Evolutionary conservation across 2,113 vertebrate genomes (phyloP), one percentile per base, ranked within the genome.

Genomic region (Murina feae): DNA sequence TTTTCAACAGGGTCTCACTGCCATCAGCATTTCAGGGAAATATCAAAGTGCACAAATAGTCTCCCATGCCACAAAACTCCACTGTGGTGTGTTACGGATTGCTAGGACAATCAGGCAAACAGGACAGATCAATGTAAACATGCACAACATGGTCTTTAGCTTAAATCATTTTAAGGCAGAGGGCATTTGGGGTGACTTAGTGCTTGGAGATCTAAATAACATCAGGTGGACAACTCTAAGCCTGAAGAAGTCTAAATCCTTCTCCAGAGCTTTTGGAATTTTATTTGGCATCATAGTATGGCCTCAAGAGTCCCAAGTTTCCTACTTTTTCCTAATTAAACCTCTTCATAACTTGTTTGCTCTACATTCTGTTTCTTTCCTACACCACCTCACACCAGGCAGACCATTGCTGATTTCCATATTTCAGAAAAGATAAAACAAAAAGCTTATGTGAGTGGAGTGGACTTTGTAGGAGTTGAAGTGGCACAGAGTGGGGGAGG

Each of bases 401-500:
- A 30, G 84, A 13, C 4, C 42, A n/a, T 21, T 37, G 1, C 1
- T 3, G 2, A 8, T 63, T 86, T 75, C 32, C 20, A 42, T 60
- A 55, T 65, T 92, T 76, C 10, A 44, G 18, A n/a, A 44, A n/a
- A 51, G 6, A 37, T 55, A 32, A 82, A 88, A 84, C 4, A 55
- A 66, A 82, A 35, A 28, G 44, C 0, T 6, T 17, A 44, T 14
- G 44, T 9, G 32, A 28, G 37, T 18, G 5, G 1, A 49, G 10
- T 11, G n/a, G 12, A 76, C 37, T 60, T 32, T 14, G 11, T 18
- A 78, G n/a, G 39, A 80, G 60, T 8, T 35, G 28, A 69, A 2
- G 7, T 42, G 23, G 23, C 0, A 4, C 18, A 17, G 51, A 14
- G 8, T 35, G 0, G 20, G 28, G 6, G 1, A 49, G 30, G 30